Conservation (phyloP, 2,888 invertebrate species). For the Abscondita cerata region DNA sequence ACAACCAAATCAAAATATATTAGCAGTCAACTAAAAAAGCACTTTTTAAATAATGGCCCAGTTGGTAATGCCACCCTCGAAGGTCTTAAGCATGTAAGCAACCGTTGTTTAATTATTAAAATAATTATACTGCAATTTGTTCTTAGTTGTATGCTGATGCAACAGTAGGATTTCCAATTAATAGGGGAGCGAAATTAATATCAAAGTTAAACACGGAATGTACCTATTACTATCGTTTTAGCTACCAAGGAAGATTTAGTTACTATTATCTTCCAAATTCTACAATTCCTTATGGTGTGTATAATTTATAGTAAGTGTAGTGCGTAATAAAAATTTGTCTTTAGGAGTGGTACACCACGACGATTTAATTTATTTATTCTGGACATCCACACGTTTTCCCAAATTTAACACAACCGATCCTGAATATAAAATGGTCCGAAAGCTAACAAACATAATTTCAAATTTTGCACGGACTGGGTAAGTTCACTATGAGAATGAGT, state of each 20-base stretch:
- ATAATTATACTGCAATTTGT: conserved; percentile 51
- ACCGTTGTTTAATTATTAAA: conserved; percentile 38
- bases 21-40: conserved; percentile 60
- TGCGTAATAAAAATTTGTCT: too few species aligned
- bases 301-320: too few species aligned
- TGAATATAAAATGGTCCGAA: conserved; percentile 55
- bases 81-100: neutral
- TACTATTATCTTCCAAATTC: conserved; percentile 61
- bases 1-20: conserved; percentile 62
- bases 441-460: conserved; percentile 57
- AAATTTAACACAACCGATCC: conserved; percentile 51
- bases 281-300: conserved; percentile 8
- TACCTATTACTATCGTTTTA: conserved; percentile 69
- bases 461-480: conserved; percentile 57
- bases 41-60: conserved; percentile 59
- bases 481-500: conserved; percentile 5
- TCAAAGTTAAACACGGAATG: conserved; percentile 62
- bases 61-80: conserved; percentile 53
- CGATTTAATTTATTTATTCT: conserved; percentile 62
- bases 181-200: conserved; percentile 67
- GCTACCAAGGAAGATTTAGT: conserved; percentile 67
- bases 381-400: conserved; percentile 45
- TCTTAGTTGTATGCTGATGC: conserved; percentile 65
- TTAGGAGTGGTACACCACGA: conserved; percentile 57
- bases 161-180: conserved; percentile 65